These are phyloP conservation scores for Agrotis ipsilon DNA, from an alignment of 2,888 invertebrate genomes.

Conservation along the genomic window DNA sequence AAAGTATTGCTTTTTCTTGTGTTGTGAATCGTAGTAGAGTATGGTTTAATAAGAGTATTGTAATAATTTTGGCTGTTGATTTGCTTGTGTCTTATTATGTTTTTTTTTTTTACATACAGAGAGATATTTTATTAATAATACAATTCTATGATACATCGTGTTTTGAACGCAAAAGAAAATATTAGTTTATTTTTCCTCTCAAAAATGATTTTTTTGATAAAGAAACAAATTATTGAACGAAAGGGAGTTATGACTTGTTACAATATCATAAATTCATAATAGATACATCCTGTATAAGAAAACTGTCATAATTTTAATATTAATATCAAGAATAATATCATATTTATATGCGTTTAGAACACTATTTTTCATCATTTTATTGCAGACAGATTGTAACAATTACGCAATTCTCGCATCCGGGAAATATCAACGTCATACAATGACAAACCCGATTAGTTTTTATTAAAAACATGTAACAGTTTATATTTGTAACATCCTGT, in stretches of 20 bases:
- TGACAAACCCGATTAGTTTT: constrained; percentile 53
- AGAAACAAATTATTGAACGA: not conserved
- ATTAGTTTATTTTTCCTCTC: no score
- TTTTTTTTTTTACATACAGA: constrained; percentile 10
- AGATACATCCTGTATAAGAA: not conserved
- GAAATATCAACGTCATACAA: constrained; percentile 55
- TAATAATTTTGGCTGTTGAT: constrained; percentile 52
- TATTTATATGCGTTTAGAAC: constrained; percentile 39
- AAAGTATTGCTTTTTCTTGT: constrained; percentile 59
- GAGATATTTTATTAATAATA: not conserved
- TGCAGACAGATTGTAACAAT: constrained; percentile 47
- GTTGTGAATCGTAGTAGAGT: constrained; percentile 37
- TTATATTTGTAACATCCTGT: constrained; percentile 56
- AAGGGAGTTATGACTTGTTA: not conserved
- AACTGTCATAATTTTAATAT: not conserved
- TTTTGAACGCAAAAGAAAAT: not conserved
- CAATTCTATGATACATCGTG: not conserved
- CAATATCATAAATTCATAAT: no score
- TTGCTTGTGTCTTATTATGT: constrained; percentile 28
- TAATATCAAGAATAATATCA: constrained; percentile 7
- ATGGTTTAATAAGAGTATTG: constrained; percentile 53
- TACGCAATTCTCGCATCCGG: constrained; percentile 53
- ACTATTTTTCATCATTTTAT: constrained; percentile 43
- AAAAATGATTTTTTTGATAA: not conserved
- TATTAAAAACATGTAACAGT: constrained; percentile 40